A percentile compares a stretch with the other conserved stretches of the same genome.
These are phyloP conservation scores for Graphium colonna DNA, from an alignment of 2,888 invertebrate species.

Conservation along the genomic window DNA sequence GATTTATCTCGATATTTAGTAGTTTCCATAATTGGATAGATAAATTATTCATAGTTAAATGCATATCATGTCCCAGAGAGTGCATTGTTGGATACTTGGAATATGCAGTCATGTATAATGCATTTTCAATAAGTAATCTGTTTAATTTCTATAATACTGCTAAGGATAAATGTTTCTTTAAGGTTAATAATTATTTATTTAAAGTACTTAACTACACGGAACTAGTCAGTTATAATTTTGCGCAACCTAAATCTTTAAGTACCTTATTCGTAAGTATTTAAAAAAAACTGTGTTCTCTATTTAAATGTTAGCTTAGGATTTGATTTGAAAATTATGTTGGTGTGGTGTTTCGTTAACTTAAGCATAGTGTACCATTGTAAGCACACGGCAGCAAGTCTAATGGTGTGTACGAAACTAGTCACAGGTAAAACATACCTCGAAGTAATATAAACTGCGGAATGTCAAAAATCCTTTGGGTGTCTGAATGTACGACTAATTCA, in stretches of 20 bases:
- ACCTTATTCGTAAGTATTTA: conserved; percentile 63
- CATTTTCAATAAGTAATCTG: conserved; percentile 59
- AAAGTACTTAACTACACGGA: conserved; percentile 79
- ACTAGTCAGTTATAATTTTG: conserved; percentile 81
- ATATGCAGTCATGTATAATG: conserved; percentile 57
- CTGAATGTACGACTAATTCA: conserved; percentile 25
- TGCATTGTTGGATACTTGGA: conserved; percentile 3
- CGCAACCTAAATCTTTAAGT: conserved; percentile 76
- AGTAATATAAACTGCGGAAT: conserved; percentile 33
- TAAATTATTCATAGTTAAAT: conserved; percentile 68
- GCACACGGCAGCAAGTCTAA: conserved; percentile 56
- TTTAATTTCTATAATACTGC: conserved; percentile 59
- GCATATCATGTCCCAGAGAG: conserved; percentile 58
- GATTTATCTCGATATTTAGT: conserved; percentile 63
- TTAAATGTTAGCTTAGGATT: conserved; percentile 71
- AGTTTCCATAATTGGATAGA: conserved; percentile 62
- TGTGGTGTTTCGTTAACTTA: conserved; percentile 76
- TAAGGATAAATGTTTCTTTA: conserved; percentile 77
- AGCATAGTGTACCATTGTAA: conserved; percentile 42
- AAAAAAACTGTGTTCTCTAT: conserved; percentile 73
- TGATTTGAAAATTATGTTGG: conserved; percentile 75
- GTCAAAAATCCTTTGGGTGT: conserved; percentile 45
- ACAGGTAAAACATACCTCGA: conserved; percentile 64
- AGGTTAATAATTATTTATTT: conserved; percentile 75
- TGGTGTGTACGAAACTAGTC: conserved; percentile 72